phyloP scores from a whole-genome alignment of 2,888 invertebrate species.

The Tetranychus truncatus region DNA sequence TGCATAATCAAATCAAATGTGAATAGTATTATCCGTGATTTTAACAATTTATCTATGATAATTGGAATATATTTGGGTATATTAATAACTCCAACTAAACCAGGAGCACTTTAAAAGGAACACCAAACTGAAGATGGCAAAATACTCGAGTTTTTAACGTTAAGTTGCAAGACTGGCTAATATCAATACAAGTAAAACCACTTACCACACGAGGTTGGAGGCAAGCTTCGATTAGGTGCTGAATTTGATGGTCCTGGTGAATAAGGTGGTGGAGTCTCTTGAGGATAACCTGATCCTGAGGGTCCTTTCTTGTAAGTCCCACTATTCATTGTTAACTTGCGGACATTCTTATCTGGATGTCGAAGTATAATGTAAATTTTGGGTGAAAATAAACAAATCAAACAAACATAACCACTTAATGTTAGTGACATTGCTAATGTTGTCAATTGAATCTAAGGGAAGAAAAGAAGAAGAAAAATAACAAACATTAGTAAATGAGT shows the following conservation, averaged over 20 bases:
- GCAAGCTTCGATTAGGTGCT: slow-evolving; percentile 14
- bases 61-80: too few relatives aligned
- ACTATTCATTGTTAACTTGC: slow-evolving; percentile 37
- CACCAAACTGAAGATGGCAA: too few relatives aligned
- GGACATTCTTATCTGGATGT: slow-evolving; percentile 52
- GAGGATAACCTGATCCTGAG: not conserved
- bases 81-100: too few relatives aligned
- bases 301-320: slow-evolving; percentile 31
- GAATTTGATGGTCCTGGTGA: slow-evolving; percentile 16
- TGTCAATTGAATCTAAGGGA: slow-evolving; percentile 44
- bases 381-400: slow-evolving; percentile 50
- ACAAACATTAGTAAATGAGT: not conserved
- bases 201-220: slow-evolving; percentile 16
- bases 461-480: slow-evolving; percentile 11
- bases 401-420: slow-evolving; percentile 48
- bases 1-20: too few relatives aligned
- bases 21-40: too few relatives aligned
- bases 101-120: too few relatives aligned
- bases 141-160: not conserved
- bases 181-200: not conserved
- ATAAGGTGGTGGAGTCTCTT: slow-evolving; percentile 7
- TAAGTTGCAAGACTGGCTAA: not conserved
- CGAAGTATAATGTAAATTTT: slow-evolving; percentile 53
- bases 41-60: too few relatives aligned
- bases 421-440: slow-evolving; percentile 50